phyloP scores from a whole-genome alignment of 2,888 invertebrate genomes.

The Ormyrus nitidulus region DNA sequence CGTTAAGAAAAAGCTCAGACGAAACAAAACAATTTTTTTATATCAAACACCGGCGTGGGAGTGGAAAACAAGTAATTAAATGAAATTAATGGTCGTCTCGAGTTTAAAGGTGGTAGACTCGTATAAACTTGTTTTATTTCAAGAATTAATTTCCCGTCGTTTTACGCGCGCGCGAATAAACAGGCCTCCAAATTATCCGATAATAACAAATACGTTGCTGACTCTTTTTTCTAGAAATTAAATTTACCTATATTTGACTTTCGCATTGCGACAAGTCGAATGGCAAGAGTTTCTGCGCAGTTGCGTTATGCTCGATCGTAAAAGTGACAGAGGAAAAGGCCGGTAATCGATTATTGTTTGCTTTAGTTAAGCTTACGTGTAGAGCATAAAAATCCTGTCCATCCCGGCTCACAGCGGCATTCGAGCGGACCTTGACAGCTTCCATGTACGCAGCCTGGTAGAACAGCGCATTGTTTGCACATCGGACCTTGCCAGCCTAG shows the following conservation, averaged over 20 bases:
- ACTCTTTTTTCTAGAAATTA: too few species aligned
- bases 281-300: too few species aligned
- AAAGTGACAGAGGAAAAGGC: too few species aligned
- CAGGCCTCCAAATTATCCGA: too few species aligned
- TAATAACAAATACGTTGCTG: too few species aligned
- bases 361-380: conserved; percentile 81
- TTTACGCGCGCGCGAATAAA: too few species aligned
- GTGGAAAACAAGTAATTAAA: neutral
- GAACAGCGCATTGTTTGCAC: conserved; percentile 86
- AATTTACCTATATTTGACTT: too few species aligned
- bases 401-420: conserved; percentile 94
- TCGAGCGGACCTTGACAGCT: conserved; percentile 92
- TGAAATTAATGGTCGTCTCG: conserved; percentile 12
- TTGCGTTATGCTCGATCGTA: too few species aligned
- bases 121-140: neutral
- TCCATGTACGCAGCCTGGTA: conserved; percentile 94
- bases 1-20: conserved; percentile 6
- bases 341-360: neutral
- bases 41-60: neutral
- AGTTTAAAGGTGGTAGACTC: neutral
- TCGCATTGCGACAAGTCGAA: too few species aligned
- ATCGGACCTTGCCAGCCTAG: conserved; percentile 93
- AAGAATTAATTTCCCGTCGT: too few species aligned
- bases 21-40: conserved; percentile 12
- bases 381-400: conserved; percentile 91